A percentile compares a stretch with the other conserved stretches of the same genome.
Evolutionary conservation across 2,113 vertebrate species (phyloP).

Genomic region (Addax nasomaculatus): DNA sequence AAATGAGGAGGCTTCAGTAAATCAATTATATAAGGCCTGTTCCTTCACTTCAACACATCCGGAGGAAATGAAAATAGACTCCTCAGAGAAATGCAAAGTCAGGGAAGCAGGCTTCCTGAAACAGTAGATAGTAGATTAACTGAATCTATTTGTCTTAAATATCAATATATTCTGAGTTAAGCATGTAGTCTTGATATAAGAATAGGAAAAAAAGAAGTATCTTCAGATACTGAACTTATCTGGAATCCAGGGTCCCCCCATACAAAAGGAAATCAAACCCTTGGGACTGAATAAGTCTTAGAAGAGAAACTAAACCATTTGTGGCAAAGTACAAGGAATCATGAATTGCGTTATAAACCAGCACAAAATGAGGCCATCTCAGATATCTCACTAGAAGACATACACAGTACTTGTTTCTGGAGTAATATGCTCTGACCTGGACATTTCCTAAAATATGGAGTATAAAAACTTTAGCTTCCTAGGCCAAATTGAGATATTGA

Average conservation of each 20-base stretch:
- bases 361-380: neutral
- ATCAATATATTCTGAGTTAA: neutral
- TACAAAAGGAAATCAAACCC: neutral
- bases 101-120: neutral
- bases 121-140: neutral
- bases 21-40: neutral
- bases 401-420: neutral
- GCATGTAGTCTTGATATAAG: neutral
- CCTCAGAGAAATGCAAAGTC: neutral
- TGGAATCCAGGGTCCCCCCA: neutral
- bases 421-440: neutral
- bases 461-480: neutral
- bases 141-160: neutral
- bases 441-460: neutral
- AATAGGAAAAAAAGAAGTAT: neutral
- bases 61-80: neutral
- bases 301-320: neutral
- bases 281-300: neutral
- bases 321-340: neutral
- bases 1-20: neutral
- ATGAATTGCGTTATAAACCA: neutral
- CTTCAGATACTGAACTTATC: neutral
- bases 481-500: neutral
- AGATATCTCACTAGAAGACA: neutral
- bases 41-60: neutral